A percentile compares a stretch with the other conserved stretches of the same genome.
Evolutionary conservation across 2,888 invertebrate species (phyloP).

Genomic region (Aspidapion aeneum): DNA sequence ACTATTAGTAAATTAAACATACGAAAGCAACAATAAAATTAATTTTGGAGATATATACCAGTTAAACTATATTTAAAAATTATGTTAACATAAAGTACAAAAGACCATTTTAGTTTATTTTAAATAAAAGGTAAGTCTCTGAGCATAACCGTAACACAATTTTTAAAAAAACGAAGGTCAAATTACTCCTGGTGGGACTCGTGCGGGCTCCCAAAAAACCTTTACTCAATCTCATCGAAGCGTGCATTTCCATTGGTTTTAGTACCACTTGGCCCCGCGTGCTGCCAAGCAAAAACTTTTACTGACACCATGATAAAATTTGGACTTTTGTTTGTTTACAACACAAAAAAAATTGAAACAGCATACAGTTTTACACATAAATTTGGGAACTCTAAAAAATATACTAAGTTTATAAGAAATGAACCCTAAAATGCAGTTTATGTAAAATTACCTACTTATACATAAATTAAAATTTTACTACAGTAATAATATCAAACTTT

Average conservation of each 20-base stretch:
- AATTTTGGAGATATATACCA: too few species aligned
- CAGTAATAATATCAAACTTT: neutral
- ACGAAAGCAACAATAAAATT: too few species aligned
- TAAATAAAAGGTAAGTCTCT: too few species aligned
- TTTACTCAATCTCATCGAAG: neutral
- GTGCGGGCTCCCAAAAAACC: neutral
- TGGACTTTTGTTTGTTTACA: neutral
- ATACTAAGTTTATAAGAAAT: neutral
- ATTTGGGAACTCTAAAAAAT: neutral
- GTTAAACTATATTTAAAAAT: too few species aligned
- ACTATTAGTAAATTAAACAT: too few species aligned
- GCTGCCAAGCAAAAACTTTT: neutral
- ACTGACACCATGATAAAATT: neutral
- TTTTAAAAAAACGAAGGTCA: neutral
- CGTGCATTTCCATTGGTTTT: neutral
- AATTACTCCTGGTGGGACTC: neutral
- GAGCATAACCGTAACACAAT: neutral
- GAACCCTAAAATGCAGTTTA: neutral
- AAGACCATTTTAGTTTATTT: too few species aligned
- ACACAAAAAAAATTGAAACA: neutral
- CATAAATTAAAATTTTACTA: neutral
- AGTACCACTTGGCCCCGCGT: neutral
- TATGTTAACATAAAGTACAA: too few species aligned
- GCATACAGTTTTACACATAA: neutral
- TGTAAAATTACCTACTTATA: neutral